A percentile compares a stretch with the other conserved stretches of the same genome.
Conservation (phyloP, 2,113 vertebrate species). For the Apeltes quadracus region DNA sequence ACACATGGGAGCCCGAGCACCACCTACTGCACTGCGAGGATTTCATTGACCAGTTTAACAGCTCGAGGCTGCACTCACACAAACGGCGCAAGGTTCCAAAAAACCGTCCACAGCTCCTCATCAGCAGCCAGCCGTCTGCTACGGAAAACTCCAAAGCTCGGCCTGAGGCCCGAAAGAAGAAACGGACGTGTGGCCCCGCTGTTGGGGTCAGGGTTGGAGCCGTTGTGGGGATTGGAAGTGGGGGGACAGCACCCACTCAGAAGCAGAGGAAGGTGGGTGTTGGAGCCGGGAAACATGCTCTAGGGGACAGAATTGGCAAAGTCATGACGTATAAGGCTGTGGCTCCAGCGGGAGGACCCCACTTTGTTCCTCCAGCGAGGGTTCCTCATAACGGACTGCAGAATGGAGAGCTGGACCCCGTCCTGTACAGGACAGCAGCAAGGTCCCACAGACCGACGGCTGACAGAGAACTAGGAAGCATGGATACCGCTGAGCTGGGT, state of each 20-base stretch:
- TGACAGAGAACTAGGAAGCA: conserved; percentile 77
- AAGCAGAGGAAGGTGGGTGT: conserved; percentile 82
- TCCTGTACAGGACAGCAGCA: conserved; percentile 85
- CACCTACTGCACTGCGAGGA: conserved; percentile 96
- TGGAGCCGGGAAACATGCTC: conserved; percentile 77
- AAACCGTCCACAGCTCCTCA: conserved; percentile 73
- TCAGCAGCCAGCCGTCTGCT: conserved; percentile 75
- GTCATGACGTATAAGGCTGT: conserved; percentile 86
- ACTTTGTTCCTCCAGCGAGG: conserved; percentile 87
- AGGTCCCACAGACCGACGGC: conserved; percentile 79
- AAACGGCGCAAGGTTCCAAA: conserved; percentile 85
- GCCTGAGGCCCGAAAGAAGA: conserved; percentile 86
- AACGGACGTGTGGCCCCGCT: conserved; percentile 81
- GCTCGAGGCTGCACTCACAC: conserved; percentile 84
- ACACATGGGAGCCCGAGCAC: conserved; percentile 97
- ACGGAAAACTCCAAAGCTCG: conserved; percentile 82
- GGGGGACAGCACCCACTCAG: conserved; percentile 64
- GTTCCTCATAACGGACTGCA: conserved; percentile 87
- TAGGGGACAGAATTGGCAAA: conserved; percentile 86
- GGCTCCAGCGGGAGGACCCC: conserved; percentile 85
- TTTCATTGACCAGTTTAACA: conserved; percentile 97
- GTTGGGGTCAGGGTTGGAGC: conserved; percentile 57
- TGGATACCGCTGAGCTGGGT: conserved; percentile 88
- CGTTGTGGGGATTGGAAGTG: conserved; percentile 50
- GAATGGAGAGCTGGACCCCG: conserved; percentile 88